A percentile compares a stretch with the other conserved stretches of the same genome.
Evolutionary conservation across 2,888 invertebrate species (phyloP).

Genomic region (Xanthia icteritia): DNA sequence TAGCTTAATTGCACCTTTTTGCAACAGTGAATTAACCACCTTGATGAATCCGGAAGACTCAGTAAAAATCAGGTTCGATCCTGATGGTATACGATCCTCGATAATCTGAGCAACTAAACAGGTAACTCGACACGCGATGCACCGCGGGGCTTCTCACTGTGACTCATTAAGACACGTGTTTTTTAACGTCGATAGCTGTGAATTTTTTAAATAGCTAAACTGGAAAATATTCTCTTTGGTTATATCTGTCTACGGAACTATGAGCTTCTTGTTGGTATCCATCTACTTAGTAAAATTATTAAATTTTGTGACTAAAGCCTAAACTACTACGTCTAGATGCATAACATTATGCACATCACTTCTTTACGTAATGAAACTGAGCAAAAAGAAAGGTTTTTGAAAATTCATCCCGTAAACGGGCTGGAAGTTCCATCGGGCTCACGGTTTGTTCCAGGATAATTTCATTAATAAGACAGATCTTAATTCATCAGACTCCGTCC

Average conservation of each 20-base stretch:
- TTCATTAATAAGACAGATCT: no score
- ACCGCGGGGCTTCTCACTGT: constrained; percentile 68
- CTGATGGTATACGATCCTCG: constrained; percentile 49
- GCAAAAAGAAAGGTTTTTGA: no score
- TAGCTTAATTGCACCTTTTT: constrained; percentile 13
- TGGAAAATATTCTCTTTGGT: constrained; percentile 35
- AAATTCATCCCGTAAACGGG: no score
- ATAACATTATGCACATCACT: no score
- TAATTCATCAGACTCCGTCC: no score
- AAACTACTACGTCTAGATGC: no score
- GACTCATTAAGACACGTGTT: constrained; percentile 63
- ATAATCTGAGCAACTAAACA: constrained; percentile 67
- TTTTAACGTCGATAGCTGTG: constrained; percentile 34
- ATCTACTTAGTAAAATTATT: no score
- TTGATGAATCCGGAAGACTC: constrained; percentile 42
- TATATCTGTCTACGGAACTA: neutral
- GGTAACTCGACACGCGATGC: constrained; percentile 60
- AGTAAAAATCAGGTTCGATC: constrained; percentile 53
- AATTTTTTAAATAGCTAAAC: constrained; percentile 22
- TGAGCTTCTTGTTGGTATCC: neutral
- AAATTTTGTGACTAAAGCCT: no score
- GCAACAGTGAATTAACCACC: constrained; percentile 21
- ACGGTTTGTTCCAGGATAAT: no score
- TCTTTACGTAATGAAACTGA: no score
- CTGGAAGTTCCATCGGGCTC: no score